Conservation (phyloP, 2,113 vertebrate genomes). For the Platysteira castanea region DNA sequence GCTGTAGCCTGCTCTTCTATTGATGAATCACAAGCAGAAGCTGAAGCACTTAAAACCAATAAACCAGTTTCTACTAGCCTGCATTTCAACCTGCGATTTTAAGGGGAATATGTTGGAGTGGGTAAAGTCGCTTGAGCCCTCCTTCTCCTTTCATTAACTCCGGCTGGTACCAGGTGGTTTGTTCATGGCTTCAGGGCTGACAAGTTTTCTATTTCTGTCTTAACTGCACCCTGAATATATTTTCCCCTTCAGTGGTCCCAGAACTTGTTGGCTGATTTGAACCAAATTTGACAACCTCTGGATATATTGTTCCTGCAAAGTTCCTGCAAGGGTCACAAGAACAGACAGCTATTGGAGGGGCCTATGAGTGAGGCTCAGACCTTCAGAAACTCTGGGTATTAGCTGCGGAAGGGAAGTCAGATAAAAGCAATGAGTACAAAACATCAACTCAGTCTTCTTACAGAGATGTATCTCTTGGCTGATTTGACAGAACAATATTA, state of each 20-base stretch:
- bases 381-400: background rate
- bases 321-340: background rate
- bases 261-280: background rate
- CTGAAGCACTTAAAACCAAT: background rate
- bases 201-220: background rate
- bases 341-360: background rate
- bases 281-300: background rate
- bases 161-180: background rate
- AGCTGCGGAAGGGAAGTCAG: background rate
- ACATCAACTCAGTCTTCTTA: background rate
- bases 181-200: background rate
- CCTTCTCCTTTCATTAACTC: background rate
- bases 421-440: background rate
- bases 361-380: background rate
- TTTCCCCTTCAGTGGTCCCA: background rate
- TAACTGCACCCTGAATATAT: background rate
- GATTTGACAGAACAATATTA: background rate
- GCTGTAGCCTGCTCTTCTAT: background rate
- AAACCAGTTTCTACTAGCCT: slow-evolving; percentile 29
- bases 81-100: background rate
- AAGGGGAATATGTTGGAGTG: background rate
- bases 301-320: background rate
- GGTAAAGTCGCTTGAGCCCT: background rate
- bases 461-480: background rate
- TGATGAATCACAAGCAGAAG: slow-evolving; percentile 32